Percentiles rank a stretch among this genome's conserved stretches.
These are phyloP conservation scores for Dasysyrphus tricinctus DNA, from an alignment of 2,888 invertebrate genomes.

Conservation along the genomic window DNA sequence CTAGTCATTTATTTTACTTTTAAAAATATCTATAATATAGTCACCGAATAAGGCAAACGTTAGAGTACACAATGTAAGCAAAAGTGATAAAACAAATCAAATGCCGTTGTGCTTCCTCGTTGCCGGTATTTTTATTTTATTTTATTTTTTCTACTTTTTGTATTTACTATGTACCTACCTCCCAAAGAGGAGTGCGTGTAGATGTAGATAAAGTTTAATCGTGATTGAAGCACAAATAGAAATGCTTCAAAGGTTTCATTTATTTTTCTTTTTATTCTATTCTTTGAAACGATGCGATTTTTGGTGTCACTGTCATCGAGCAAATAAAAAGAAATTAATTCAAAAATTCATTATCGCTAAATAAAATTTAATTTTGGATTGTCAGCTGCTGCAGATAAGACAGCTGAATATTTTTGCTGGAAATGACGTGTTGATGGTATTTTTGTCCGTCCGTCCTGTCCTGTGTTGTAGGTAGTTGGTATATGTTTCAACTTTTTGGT, in stretches of 20 bases:
- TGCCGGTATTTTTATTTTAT: slow-evolving; percentile 20
- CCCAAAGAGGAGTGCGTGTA: not conserved
- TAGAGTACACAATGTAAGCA: slow-evolving; percentile 22
- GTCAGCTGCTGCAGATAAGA: slow-evolving; percentile 11
- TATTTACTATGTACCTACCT: not conserved
- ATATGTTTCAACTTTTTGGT: not conserved
- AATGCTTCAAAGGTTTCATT: not conserved
- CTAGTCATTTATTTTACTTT: not conserved
- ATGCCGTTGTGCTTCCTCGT: slow-evolving; percentile 16
- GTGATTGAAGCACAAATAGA: slow-evolving; percentile 31
- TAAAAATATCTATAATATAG: not conserved
- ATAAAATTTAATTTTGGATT: slow-evolving; percentile 37
- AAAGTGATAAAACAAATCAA: not conserved
- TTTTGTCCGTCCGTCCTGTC: not conserved
- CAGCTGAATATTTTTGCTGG: slow-evolving; percentile 17
- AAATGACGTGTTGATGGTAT: not conserved
- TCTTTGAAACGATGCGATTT: not conserved
- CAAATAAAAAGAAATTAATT: slow-evolving; percentile 39
- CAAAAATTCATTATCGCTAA: slow-evolving; percentile 52
- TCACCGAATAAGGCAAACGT: not conserved
- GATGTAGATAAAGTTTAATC: slow-evolving; percentile 17
- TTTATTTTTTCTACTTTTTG: not conserved
- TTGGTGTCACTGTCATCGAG: slow-evolving; percentile 44
- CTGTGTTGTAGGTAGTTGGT: too few species aligned
- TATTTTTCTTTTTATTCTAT: not conserved